Evolutionary conservation across 1,140 invertebrate genomes (phyloP).

Genomic region (Solenopsis invicta): DNA sequence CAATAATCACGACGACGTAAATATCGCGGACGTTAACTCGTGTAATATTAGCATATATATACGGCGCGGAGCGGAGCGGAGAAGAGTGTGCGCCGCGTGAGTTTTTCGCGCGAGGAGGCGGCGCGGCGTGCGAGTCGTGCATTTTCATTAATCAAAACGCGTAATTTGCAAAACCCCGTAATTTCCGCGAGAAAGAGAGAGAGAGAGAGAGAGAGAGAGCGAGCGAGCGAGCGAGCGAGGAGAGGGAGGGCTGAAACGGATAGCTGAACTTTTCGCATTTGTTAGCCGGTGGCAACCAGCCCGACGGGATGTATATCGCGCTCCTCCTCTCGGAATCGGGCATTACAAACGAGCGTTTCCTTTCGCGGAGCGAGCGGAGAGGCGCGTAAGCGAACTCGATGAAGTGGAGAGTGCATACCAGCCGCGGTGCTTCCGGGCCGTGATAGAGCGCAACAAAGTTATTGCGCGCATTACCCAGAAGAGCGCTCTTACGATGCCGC

Average conservation of each 20-base stretch:
- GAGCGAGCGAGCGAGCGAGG: not conserved
- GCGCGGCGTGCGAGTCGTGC: conserved; percentile 9
- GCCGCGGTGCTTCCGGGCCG: conserved; percentile 30
- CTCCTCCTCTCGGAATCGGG: conserved; percentile 21
- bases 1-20: conserved; percentile 41
- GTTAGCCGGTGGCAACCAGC: conserved; percentile 45
- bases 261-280: conserved; percentile 46
- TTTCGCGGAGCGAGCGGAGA: conserved; percentile 37
- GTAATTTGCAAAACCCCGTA: conserved; percentile 32
- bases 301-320: conserved; percentile 50
- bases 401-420: conserved; percentile 50
- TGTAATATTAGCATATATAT: conserved; percentile 28
- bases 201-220: not conserved
- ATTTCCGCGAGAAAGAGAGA: not conserved
- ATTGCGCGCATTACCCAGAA: conserved; percentile 54
- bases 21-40: conserved; percentile 22
- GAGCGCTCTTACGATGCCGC: conserved; percentile 42
- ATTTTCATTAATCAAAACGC: conserved; percentile 46
- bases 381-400: conserved; percentile 38
- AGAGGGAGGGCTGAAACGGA: not conserved
- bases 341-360: conserved; percentile 56
- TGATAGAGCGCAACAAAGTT: conserved; percentile 58
- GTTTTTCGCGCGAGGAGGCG: not conserved
- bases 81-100: not conserved
- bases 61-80: not conserved